Base-by-base conservation (phyloP, 2,797 vertebrate genomes). In the Gobio occitaniae region DNA sequence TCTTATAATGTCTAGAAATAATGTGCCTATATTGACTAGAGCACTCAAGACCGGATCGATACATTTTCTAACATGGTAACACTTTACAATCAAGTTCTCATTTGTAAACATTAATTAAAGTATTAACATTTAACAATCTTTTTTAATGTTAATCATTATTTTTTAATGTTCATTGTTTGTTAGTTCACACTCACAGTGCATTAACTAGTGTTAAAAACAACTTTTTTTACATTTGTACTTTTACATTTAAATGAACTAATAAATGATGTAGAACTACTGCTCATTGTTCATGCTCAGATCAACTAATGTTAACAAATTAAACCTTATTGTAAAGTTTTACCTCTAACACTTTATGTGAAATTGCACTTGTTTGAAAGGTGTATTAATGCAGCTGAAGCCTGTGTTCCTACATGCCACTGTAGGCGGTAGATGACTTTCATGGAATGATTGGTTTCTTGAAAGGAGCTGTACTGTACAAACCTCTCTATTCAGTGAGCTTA, bases 401-500 rank as follows among this genome's bases (percentile, higher is more conserved):
- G 38, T 61, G 75, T 84, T 68, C 36, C n/a, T 47, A 78, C 75
- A 63, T 63, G 76, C 63, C 54, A 71, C 25, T 63, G 74, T 77
- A 48, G 66, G 66, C 41, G 38, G 52, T 79, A 47, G 66, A 71
- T 79, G 25, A 32, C 61, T 47, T 84, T 56, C 38, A 70, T 3
- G 3, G 52, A 78, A 78, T 70, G 65, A 71, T 38, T 71, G 50
- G 25, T 70, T 84, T 78, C 38, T 59, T 84, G 12, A 78, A 70
- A 71, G 15, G 15, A 59, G 17, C 2, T 12, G 25, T 38, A 47
- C 36, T 12, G 25, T 48, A 59, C 38, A 59, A 59, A 44, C 19
- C 50, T 52, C 50, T 52, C 59, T 54, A 63, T 68, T 69, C 76
- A 47, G 21, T 66, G n/a, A 69, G 32, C 25, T 21, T 11, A 59